Evolutionary conservation across 2,113 vertebrate species (phyloP).

Genomic region (Condylura cristata): DNA sequence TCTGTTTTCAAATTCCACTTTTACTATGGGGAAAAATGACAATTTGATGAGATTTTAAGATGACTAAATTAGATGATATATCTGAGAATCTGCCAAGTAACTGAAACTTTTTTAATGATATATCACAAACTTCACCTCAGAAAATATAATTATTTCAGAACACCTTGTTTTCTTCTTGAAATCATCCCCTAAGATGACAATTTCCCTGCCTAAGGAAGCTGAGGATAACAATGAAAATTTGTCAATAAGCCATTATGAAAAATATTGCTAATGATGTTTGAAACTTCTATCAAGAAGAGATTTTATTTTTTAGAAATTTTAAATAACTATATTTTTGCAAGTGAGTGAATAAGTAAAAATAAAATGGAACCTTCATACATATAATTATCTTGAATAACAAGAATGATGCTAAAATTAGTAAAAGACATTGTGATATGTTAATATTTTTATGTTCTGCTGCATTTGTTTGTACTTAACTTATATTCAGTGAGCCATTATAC

Average conservation of each 20-base stretch:
- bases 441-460: not conserved
- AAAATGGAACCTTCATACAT: not conserved
- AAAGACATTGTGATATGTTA: not conserved
- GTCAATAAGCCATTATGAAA: not conserved
- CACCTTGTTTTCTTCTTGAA: not conserved
- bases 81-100: not conserved
- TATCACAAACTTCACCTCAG: not conserved
- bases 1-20: not conserved
- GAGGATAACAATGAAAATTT: not conserved
- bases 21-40: not conserved
- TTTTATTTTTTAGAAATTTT: slow-evolving; percentile 10
- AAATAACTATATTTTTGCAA: not conserved
- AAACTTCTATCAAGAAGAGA: not conserved
- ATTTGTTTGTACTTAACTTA: slow-evolving; percentile 19
- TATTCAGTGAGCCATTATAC: not conserved
- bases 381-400: not conserved
- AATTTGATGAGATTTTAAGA: not conserved
- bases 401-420: not conserved
- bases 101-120: not conserved
- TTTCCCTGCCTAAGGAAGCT: not conserved
- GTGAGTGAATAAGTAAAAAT: not conserved
- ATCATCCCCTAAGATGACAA: not conserved
- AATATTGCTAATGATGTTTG: not conserved
- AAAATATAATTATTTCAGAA: not conserved
- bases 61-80: not conserved